Evolutionary conservation across 2,888 invertebrate species (phyloP), one percentile per base, ranked within the genome.

Genomic region (Tiliacea aurago): DNA sequence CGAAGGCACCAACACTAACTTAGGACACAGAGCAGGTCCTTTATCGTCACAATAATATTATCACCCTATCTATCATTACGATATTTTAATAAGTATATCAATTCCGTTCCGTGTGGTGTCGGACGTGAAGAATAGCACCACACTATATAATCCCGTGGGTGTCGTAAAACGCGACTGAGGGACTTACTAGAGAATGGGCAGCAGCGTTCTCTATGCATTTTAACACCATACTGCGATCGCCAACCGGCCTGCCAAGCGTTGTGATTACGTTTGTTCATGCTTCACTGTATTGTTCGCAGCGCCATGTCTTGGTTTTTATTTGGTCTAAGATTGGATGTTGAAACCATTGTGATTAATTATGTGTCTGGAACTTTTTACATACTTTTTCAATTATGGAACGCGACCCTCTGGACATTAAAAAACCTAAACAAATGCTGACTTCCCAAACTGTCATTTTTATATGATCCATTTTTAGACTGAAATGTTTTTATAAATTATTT

Each of bases 401-500:
- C 55, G 28, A 53, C 86, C 87, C 71, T 72, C 88, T 71, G 41
- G 86, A 81, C 66, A 45, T 45, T 1, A 78, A 73, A 86, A 75
- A 63, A 64, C 67, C 23, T 74, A 68, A 84, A 85, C 84, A 85
- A 85, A 67, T 74, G 80, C 70, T 72, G 81, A 84, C 84, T 86
- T 87, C 87, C 78, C 79, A 73, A 86, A 56, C 87, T 92, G 93
- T 91, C 93, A 94, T 88, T 93, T 94, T 90, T 89, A 70, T 91
- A 90, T 81, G 81, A 88, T 90, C 87, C 83, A 89, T 88, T 90
- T 92, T 92, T 91, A 85, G 87, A 91, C 90, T 88, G 93, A 90
- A 88, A 95, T 96, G 95, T 91, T 93, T 94, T 93, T 93, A 89
- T 95, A 94, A 96, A 95, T 93, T 95, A 88, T 92, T 91, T 92